Evolutionary conservation across 2,113 vertebrate species (phyloP).

Genomic region (Boleophthalmus pectinirostris): DNA sequence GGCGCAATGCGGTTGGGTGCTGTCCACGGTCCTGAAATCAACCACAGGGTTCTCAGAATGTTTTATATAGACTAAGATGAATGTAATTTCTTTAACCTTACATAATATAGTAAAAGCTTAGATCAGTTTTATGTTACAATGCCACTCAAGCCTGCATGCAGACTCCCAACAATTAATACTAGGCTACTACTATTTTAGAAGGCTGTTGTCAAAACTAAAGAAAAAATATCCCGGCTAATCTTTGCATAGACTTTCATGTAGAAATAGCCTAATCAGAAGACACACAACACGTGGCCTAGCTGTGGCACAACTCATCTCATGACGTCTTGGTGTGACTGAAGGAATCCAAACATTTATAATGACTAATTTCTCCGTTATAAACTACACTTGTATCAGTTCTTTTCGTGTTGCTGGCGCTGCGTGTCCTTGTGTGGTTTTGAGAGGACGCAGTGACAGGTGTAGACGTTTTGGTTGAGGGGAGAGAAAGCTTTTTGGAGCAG

Average conservation of each 20-base stretch:
- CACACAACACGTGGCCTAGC: not conserved
- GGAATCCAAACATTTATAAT: not conserved
- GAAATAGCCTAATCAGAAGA: no score
- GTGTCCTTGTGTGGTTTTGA: not conserved
- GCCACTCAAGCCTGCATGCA: not conserved
- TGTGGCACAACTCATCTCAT: not conserved
- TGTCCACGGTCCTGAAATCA: slow-evolving; percentile 55
- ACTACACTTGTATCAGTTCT: not conserved
- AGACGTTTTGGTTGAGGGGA: slow-evolving; percentile 19
- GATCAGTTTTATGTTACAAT: not conserved
- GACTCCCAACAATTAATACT: not conserved
- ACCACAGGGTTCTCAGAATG: not conserved
- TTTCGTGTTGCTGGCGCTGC: not conserved
- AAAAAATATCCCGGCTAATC: not conserved
- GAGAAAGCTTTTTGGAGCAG: slow-evolving; percentile 33
- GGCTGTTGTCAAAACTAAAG: not conserved
- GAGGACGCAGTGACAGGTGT: slow-evolving; percentile 7
- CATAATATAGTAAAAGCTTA: not conserved
- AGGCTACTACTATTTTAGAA: not conserved
- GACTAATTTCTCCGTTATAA: not conserved
- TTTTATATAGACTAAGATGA: not conserved
- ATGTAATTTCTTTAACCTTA: not conserved
- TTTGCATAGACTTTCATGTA: not conserved
- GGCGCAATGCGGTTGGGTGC: slow-evolving; percentile 8
- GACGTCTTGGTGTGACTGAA: not conserved